Evolutionary conservation across 2,113 vertebrate genomes (phyloP).

Genomic region (Thinocorus orbignyianus): DNA sequence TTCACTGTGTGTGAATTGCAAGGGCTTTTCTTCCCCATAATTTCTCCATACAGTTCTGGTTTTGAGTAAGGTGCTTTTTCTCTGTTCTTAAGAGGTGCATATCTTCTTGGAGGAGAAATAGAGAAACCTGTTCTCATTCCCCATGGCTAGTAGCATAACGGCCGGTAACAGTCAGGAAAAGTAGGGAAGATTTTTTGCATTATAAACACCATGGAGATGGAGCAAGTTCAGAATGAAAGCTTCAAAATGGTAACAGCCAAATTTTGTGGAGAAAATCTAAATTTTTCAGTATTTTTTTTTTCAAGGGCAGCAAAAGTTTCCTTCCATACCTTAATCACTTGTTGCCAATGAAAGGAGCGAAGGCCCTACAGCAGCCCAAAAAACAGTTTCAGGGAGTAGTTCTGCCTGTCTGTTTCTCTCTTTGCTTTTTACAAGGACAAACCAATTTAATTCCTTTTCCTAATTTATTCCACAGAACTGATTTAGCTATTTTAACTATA

Average conservation of each 20-base stretch:
- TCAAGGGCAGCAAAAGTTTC: background rate
- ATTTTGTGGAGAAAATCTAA: background rate
- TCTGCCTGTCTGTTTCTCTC: background rate
- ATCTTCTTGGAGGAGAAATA: background rate
- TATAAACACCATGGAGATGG: rapidly evolving
- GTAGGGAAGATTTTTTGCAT: background rate
- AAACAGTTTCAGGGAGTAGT: background rate
- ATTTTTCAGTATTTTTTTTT: background rate
- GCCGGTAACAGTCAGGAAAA: background rate
- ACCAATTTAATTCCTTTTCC: background rate
- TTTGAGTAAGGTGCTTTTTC: background rate
- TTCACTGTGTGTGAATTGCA: background rate
- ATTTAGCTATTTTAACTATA: background rate
- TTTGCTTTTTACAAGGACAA: background rate
- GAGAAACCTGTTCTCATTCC: background rate
- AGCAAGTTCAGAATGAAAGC: background rate
- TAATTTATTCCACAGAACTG: background rate
- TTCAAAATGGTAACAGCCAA: background rate
- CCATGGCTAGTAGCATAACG: background rate
- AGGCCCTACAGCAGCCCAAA: background rate
- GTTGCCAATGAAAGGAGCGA: rapidly evolving
- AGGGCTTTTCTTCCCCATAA: background rate
- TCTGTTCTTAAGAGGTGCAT: background rate
- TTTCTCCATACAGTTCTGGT: background rate
- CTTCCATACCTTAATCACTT: background rate